Evolutionary conservation across 2,888 invertebrate species (phyloP).

Genomic region (Pediacus dermestoides): DNA sequence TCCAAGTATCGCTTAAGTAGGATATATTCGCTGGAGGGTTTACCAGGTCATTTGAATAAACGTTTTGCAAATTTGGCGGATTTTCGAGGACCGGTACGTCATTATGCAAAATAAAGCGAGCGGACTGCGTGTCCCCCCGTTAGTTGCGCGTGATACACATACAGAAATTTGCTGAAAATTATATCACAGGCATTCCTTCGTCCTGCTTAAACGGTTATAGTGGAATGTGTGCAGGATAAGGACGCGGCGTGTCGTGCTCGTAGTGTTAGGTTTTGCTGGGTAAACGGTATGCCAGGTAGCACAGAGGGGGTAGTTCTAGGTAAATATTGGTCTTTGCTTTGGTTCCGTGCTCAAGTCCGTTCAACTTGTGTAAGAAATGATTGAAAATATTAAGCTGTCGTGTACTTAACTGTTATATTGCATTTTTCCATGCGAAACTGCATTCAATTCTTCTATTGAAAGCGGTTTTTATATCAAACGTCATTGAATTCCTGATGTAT

Average conservation of each 20-base stretch:
- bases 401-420: not conserved
- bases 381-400: slow-evolving; percentile 1
- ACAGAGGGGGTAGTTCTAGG: too few species aligned
- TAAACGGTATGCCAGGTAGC: too few species aligned
- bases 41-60: slow-evolving; percentile 40
- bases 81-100: slow-evolving; percentile 37
- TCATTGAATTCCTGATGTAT: too few species aligned
- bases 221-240: too few species aligned
- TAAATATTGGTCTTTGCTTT: not conserved
- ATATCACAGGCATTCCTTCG: too few species aligned
- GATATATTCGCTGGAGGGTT: slow-evolving; percentile 26
- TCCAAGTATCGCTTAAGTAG: slow-evolving; percentile 28
- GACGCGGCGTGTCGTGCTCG: too few species aligned
- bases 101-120: slow-evolving; percentile 37
- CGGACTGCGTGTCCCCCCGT: slow-evolving; percentile 31
- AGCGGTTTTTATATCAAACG: too few species aligned
- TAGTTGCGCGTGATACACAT: slow-evolving; percentile 36
- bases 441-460: too few species aligned
- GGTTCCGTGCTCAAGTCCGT: slow-evolving; percentile 2
- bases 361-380: slow-evolving; percentile 2
- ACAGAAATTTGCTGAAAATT: slow-evolving; percentile 28
- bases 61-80: slow-evolving; percentile 44
- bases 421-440: slow-evolving; percentile 2
- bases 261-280: too few species aligned
- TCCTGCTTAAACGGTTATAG: too few species aligned